Conservation (phyloP, 2,888 invertebrate genomes). For the Lepidocyrtinus sp. region DNA sequence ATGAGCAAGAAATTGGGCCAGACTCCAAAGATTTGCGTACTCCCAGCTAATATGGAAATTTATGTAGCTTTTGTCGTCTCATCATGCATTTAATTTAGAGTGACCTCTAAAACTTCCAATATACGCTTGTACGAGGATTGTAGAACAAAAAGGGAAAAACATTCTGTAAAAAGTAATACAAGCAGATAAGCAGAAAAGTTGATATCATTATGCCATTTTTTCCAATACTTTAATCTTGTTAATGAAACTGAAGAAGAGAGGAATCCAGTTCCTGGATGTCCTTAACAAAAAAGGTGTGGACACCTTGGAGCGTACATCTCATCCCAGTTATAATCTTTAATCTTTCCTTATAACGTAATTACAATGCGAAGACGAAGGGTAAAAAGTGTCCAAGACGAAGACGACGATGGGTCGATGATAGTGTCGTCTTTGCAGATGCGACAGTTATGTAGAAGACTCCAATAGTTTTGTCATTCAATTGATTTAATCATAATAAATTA, state of each 20-base stretch:
- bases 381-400: neutral
- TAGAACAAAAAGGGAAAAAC: neutral
- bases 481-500: neutral
- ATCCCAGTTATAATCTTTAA: conserved; percentile 19
- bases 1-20: neutral
- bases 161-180: neutral
- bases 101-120: neutral
- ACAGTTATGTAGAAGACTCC: neutral
- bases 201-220: neutral
- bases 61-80: neutral
- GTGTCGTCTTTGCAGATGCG: neutral
- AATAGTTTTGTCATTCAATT: neutral
- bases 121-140: neutral
- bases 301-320: conserved; percentile 31
- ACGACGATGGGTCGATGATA: neutral
- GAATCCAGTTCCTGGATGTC: conserved; percentile 57
- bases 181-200: neutral
- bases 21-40: neutral
- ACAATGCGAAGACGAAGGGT: neutral
- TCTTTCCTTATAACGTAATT: neutral
- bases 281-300: conserved; percentile 48
- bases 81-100: neutral
- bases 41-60: neutral
- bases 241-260: neutral
- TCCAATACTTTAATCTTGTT: neutral